Conservation (phyloP, 2,113 vertebrate genomes). For the Tringa solitaria region DNA sequence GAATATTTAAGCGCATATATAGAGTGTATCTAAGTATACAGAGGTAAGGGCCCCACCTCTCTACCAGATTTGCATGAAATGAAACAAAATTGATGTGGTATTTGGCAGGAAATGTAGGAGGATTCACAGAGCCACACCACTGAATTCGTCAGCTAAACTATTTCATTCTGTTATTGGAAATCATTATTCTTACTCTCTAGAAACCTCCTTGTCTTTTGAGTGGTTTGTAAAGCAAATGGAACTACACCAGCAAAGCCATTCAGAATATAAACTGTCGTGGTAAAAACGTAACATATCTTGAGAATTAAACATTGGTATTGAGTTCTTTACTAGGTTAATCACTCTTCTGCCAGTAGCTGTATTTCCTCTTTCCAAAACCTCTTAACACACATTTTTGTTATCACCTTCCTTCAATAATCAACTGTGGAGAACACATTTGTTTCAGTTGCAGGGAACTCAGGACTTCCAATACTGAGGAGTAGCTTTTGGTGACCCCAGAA, state of each 20-base stretch:
- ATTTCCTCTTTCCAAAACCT: not conserved
- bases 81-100: constrained; percentile 22
- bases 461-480: not conserved
- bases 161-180: constrained; percentile 53
- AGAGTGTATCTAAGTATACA: not conserved
- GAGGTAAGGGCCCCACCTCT: not conserved
- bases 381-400: not conserved
- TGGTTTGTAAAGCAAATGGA: constrained; percentile 11
- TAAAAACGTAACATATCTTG: not conserved
- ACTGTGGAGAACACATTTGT: not conserved
- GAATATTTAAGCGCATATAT: not conserved
- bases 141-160: constrained; percentile 37
- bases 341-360: not conserved
- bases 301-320: not conserved
- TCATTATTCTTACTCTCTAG: constrained; percentile 24
- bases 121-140: constrained; percentile 1
- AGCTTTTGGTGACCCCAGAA: not conserved
- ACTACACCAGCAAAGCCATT: not conserved
- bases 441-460: not conserved
- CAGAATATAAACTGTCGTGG: not conserved
- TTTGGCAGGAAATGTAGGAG: not conserved
- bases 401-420: not conserved
- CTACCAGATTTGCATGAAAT: constrained; percentile 11
- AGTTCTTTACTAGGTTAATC: constrained; percentile 5
- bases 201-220: not conserved